Evolutionary conservation across 2,113 vertebrate species (phyloP).

Genomic region (Riparia riparia): DNA sequence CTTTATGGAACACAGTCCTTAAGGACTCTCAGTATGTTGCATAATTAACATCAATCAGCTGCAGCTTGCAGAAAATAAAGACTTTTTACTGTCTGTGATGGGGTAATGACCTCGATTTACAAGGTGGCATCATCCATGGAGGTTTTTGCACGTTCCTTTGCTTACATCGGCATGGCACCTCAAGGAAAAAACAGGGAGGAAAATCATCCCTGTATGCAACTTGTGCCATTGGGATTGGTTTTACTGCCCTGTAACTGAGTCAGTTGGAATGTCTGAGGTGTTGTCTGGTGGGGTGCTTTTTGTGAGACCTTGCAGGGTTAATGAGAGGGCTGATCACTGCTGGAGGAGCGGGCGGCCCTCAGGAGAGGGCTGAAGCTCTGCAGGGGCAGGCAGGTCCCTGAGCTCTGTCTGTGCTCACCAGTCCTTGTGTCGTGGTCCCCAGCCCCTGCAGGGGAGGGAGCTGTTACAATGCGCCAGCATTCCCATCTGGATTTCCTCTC

Average conservation of each 20-base stretch:
- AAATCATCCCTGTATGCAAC: neutral
- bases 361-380: neutral
- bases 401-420: neutral
- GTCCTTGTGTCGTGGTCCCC: neutral
- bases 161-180: neutral
- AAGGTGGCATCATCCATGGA: neutral
- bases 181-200: neutral
- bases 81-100: neutral
- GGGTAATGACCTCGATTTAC: neutral
- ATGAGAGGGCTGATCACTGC: neutral
- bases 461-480: neutral
- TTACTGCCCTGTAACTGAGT: neutral
- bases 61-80: neutral
- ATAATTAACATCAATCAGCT: neutral
- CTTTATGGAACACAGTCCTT: neutral
- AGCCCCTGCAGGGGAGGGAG: neutral
- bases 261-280: neutral
- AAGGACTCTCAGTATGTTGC: neutral
- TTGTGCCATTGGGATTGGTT: neutral
- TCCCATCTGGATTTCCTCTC: constrained; percentile 43
- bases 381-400: neutral
- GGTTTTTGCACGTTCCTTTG: neutral
- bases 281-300: neutral
- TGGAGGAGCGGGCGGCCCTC: neutral
- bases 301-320: neutral